phyloP scores from a whole-genome alignment of 2,113 vertebrate species.

The Lonchura striata region DNA sequence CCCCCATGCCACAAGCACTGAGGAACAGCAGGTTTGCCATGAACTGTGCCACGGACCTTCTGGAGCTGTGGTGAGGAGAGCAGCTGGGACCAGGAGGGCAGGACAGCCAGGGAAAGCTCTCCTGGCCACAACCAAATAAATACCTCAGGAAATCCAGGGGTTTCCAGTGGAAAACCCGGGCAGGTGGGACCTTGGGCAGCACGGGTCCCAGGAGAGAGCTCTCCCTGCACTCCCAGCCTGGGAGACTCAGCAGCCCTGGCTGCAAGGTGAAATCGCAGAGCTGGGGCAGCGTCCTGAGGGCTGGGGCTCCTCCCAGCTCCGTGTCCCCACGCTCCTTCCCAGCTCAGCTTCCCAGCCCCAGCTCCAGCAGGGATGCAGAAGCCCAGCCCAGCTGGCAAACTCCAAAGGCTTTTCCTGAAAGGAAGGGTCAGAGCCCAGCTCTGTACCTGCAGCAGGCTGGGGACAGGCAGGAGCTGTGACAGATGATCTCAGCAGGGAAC shows the following conservation, averaged over 20 bases:
- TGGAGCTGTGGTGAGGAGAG: not conserved
- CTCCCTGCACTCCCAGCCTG: rapidly evolving
- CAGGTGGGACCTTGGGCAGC: not conserved
- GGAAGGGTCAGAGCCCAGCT: not conserved
- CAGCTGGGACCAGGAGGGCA: not conserved
- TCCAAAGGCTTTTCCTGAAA: not conserved
- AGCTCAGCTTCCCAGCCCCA: not conserved
- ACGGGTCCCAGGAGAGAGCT: not conserved
- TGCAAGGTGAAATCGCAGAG: rapidly evolving
- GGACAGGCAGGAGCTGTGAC: conserved; percentile 28
- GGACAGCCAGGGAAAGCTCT: not conserved
- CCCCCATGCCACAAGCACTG: rapidly evolving
- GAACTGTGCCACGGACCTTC: not conserved
- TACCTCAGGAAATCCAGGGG: not conserved
- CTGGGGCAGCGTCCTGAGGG: not conserved
- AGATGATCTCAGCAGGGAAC: conserved; percentile 55
- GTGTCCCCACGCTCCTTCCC: not conserved
- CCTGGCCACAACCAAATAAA: not conserved
- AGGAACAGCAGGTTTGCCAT: not conserved
- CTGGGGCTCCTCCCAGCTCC: not conserved
- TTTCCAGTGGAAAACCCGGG: not conserved
- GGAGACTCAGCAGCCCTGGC: not conserved
- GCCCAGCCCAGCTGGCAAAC: conserved; percentile 5
- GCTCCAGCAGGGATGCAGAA: not conserved
- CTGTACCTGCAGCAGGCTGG: conserved; percentile 17